Conservation (phyloP, 2,113 vertebrate species). For the Mormoops blainvillei region DNA sequence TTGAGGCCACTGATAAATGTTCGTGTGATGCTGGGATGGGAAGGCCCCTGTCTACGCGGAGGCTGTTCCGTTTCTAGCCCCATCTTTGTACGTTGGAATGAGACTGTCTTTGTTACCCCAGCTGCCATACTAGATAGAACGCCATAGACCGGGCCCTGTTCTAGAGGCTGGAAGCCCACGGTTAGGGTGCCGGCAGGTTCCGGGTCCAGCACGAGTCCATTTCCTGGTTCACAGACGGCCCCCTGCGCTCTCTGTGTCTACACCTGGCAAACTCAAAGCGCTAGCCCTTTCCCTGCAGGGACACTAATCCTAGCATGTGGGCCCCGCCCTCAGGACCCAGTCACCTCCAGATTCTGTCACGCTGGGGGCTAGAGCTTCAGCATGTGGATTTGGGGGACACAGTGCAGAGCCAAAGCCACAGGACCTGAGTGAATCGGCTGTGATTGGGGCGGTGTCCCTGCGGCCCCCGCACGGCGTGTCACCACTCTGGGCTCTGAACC, state of each 20-base stretch:
- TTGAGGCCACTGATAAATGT: neutral
- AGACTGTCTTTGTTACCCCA: neutral
- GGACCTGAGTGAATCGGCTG: accelerated
- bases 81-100: accelerated
- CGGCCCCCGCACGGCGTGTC: accelerated
- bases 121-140: neutral
- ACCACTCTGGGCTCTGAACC: neutral
- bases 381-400: neutral
- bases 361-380: neutral
- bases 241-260: neutral
- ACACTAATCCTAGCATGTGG: neutral
- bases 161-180: neutral
- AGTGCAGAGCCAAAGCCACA: neutral
- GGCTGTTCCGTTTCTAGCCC: neutral
- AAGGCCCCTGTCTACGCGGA: accelerated
- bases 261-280: neutral
- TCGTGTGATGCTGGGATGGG: neutral
- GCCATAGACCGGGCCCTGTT: no score
- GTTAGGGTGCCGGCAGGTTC: neutral
- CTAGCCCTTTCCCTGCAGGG: neutral
- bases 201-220: neutral
- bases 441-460: accelerated
- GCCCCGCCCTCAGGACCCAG: neutral
- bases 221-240: neutral
- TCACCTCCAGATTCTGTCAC: neutral